Base-by-base conservation (phyloP, 2,113 vertebrate species). In the Carollia perspicillata region DNA sequence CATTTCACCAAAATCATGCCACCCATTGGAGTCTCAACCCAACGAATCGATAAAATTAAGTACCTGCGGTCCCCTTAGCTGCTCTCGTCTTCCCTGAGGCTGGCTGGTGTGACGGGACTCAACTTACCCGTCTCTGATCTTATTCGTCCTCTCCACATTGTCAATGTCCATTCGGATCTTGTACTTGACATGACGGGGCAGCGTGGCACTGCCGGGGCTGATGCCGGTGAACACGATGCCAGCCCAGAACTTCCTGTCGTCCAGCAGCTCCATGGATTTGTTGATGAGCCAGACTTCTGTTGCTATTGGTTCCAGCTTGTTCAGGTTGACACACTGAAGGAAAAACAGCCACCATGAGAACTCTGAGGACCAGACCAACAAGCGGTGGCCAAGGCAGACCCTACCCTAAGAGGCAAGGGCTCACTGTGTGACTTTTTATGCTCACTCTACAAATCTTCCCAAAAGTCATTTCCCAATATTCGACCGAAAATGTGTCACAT, bases 151-250 rank as follows among this genome's bases (percentile, higher is more conserved):
- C 97, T 99, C 99, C 92, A 99, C 99, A 0, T 99, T 99, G 98
- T 99, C 99, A 4, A 99, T 99, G 97, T 99, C 99, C 99, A 99
- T 99, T 75, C 99, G 99, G 97, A 99, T 99, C 98, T 99, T 99
- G 98, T 99, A 99, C 97, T 99, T 99, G 91, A 99, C 98, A 0
- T 99, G 99, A 0, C 97, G 96, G 30, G 99, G 99, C 18, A 99
- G 98, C 63, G 99, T 98, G 0, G 97, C 96, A 51, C 99, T 99
- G 78, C 98, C 98, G 2, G 99, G 96, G 7, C 97, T 71, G 3
- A 99, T 47, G 90, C 99, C 99, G 0, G 98, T 98, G 96, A 99
- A 99, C 71, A 99, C 99, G 6, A 99, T 98, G 3, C 99, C 99
- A 13, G 99, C 99, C 99, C 99, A 99, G 98, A 99, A 99, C 96